A percentile compares a stretch with the other conserved stretches of the same genome.
Evolutionary conservation across 1,140 invertebrate genomes (phyloP).

Genomic region (Anadara kagoshimensis): DNA sequence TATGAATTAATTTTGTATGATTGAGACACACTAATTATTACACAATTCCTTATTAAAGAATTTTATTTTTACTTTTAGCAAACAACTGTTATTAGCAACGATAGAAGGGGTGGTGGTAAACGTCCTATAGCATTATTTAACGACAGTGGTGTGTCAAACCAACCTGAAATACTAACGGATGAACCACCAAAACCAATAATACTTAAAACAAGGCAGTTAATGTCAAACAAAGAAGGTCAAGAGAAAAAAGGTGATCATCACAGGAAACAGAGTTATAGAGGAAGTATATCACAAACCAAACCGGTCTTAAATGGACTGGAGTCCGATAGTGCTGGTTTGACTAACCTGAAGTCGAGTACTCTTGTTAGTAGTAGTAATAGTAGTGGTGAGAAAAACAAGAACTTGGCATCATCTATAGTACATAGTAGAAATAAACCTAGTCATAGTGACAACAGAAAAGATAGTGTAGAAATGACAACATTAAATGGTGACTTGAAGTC

Average conservation of each 20-base stretch:
- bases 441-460: slow-evolving; percentile 6
- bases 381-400: neutral
- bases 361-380: neutral
- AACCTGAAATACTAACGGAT: slow-evolving; percentile 11
- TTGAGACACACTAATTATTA: too few relatives aligned
- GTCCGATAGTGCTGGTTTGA: slow-evolving; percentile 11
- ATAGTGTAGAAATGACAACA: slow-evolving; percentile 22
- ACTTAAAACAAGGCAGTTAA: slow-evolving; percentile 25
- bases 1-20: too few relatives aligned
- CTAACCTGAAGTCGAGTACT: slow-evolving; percentile 25
- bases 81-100: slow-evolving; percentile 11
- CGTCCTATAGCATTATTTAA: slow-evolving; percentile 28
- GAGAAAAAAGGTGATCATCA: neutral
- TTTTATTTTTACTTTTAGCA: slow-evolving; percentile 20
- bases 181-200: slow-evolving; percentile 37
- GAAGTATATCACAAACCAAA: slow-evolving; percentile 2
- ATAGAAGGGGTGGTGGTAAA: slow-evolving; percentile 12
- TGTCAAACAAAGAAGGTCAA: neutral
- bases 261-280: slow-evolving; percentile 7
- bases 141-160: slow-evolving; percentile 19
- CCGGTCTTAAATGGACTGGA: slow-evolving; percentile 2
- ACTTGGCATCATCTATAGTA: neutral
- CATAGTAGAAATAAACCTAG: neutral
- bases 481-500: slow-evolving; percentile 14
- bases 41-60: too few relatives aligned